A percentile compares a stretch with the other conserved stretches of the same genome.
phyloP scores from a whole-genome alignment of 2,888 invertebrate genomes.

The Diplazon laetatorius region DNA sequence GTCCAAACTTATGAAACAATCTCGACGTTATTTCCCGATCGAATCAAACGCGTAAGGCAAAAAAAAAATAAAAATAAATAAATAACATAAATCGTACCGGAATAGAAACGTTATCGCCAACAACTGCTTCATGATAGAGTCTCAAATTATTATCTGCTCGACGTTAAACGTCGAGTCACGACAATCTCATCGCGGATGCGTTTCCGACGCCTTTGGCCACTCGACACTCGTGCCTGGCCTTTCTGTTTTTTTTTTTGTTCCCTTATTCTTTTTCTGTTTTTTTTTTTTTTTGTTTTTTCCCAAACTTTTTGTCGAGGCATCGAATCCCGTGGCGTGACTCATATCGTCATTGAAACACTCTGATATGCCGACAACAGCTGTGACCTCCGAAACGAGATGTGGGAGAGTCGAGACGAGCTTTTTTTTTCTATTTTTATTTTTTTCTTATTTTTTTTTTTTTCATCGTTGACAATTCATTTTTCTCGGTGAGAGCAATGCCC shows the following conservation, averaged over 20 bases:
- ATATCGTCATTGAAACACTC: too few relatives aligned
- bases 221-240: background rate
- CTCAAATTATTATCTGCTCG: constrained; percentile 48
- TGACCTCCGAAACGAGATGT: too few relatives aligned
- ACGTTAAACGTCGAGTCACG: constrained; percentile 25
- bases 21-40: background rate
- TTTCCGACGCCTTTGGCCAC: constrained; percentile 52
- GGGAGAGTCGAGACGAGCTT: too few relatives aligned
- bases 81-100: constrained; percentile 32
- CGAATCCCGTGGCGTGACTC: too few relatives aligned
- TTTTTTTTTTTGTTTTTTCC: background rate
- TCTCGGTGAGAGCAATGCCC: too few relatives aligned
- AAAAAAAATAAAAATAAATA: constrained; percentile 3
- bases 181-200: constrained; percentile 63
- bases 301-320: too few relatives aligned
- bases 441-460: constrained; percentile 15
- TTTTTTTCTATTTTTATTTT: too few relatives aligned
- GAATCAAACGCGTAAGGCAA: background rate
- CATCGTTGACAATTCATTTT: background rate
- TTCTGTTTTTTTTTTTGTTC: background rate
- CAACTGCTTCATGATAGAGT: constrained; percentile 44
- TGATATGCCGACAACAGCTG: too few relatives aligned
- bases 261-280: too few relatives aligned
- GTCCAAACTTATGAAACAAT: background rate
- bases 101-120: constrained; percentile 52